Evolutionary conservation across 2,113 vertebrate species (phyloP).

Genomic region (Chlorocebus sabaeus): DNA sequence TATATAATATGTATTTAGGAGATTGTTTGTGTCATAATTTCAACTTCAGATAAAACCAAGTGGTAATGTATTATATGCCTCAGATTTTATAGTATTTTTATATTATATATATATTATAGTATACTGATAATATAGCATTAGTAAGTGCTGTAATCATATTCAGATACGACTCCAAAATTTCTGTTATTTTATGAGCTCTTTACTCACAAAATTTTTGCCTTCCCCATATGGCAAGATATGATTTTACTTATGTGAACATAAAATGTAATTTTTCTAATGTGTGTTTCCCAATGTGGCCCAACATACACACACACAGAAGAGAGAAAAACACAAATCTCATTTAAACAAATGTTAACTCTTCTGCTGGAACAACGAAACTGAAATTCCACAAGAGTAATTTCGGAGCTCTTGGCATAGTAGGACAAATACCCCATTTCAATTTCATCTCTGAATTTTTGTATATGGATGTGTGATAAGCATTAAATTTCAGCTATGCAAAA

Average conservation of each 20-base stretch:
- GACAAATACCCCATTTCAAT: conserved; percentile 7
- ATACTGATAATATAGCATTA: no score
- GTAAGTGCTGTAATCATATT: background rate
- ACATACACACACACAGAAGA: background rate
- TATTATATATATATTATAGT: background rate
- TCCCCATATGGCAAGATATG: background rate
- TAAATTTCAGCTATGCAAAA: conserved; percentile 10
- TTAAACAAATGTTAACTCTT: background rate
- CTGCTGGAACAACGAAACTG: background rate
- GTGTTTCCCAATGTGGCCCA: background rate
- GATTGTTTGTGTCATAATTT: background rate
- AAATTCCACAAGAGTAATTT: conserved; percentile 2
- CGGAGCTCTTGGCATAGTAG: background rate
- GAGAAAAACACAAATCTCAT: background rate
- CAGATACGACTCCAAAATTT: background rate
- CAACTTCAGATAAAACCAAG: conserved; percentile 2
- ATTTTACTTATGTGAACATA: background rate
- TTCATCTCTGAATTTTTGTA: conserved; percentile 16
- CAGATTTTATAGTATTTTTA: background rate
- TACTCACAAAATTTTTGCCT: background rate
- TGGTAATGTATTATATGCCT: background rate
- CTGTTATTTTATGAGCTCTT: background rate
- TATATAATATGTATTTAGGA: background rate
- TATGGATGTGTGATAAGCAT: background rate
- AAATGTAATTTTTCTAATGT: background rate